Evolutionary conservation across 30 jellyfish, hydroid and myxozoan genomes (phyloP).

Genomic region (Hydractinia symbiolongicarpus): DNA sequence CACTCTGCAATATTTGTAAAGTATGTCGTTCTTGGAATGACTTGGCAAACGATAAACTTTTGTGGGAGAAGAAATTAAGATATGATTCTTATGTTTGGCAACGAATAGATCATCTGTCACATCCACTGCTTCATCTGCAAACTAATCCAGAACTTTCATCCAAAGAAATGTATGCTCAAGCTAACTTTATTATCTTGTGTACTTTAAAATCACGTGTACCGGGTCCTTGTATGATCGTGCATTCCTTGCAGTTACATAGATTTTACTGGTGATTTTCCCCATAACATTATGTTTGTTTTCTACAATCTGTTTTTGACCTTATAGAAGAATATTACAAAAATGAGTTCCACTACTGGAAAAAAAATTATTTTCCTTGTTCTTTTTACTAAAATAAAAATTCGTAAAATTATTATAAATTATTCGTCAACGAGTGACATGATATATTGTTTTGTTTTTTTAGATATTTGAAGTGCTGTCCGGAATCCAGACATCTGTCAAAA

Average conservation of each 20-base stretch:
- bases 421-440: not conserved
- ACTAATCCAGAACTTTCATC: slow-evolving; percentile 59
- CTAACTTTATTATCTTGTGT: not conserved
- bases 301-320: no score
- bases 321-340: not conserved
- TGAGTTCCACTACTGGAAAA: not conserved
- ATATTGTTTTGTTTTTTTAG: slow-evolving; percentile 36
- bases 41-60: slow-evolving; percentile 52
- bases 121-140: slow-evolving; percentile 64
- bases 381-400: not conserved
- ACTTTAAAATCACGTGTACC: no score
- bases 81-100: slow-evolving; percentile 59
- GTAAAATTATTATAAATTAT: not conserved
- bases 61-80: slow-evolving; percentile 67
- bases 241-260: not conserved
- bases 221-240: not conserved
- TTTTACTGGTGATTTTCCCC: no score
- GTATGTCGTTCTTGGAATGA: slow-evolving; percentile 57
- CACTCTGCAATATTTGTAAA: slow-evolving; percentile 60
- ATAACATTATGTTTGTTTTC: no score
- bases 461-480: slow-evolving; percentile 89
- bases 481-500: slow-evolving; percentile 32
- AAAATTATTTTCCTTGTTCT: not conserved
- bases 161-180: slow-evolving; percentile 76
- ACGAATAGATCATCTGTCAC: slow-evolving; percentile 74